Evolutionary conservation across 2,113 vertebrate genomes (phyloP), one percentile per base, ranked within the genome.

Genomic region (Brachypteracias leptosomus): DNA sequence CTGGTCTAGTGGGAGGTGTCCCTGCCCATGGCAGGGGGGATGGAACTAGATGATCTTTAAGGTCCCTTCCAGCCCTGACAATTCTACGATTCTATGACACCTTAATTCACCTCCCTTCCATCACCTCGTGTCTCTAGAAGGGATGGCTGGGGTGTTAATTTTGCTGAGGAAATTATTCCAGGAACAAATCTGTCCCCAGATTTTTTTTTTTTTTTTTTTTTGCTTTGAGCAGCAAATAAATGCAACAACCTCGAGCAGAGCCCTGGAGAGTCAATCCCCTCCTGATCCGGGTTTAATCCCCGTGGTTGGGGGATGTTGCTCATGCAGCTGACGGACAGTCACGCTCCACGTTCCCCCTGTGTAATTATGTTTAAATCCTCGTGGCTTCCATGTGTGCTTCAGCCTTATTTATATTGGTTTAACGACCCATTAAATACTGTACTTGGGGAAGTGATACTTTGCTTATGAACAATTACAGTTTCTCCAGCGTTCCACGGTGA

Each of bases 371-470:
- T 91, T 51, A 90, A 72, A 74, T 91, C 81, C 54, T 96, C 3
- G 0, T 63, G 57, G 89, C 89, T 95, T 91, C 73, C 88, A 86
- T 38, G 79, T 81, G 19, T 88, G 79, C 87, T 85, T 95, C 87
- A 85, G 81, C 1, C 18, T 97, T 97, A 95, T 96, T 97, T 96
- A 91, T 95, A 83, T 92, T 31, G 65, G 92, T 92, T 96, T 95
- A 97, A 97, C 6, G 82, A 97, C 66, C 93, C 93, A 88, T 97
- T 95, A 84, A 96, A 93, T 94, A 93, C 92, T 93, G 94, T 96
- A 96, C 95, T 95, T 97, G 29, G 46, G 70, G 72, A 97, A 97
- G 90, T 76, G 89, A 65, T 92, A 77, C 74, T 94, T 83, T 29
- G 63, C 67, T 90, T 73, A 55, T 31, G 87, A 94, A 92, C 93